Base-by-base conservation (phyloP, 2,797 vertebrate genomes). In the Huso huso region DNA sequence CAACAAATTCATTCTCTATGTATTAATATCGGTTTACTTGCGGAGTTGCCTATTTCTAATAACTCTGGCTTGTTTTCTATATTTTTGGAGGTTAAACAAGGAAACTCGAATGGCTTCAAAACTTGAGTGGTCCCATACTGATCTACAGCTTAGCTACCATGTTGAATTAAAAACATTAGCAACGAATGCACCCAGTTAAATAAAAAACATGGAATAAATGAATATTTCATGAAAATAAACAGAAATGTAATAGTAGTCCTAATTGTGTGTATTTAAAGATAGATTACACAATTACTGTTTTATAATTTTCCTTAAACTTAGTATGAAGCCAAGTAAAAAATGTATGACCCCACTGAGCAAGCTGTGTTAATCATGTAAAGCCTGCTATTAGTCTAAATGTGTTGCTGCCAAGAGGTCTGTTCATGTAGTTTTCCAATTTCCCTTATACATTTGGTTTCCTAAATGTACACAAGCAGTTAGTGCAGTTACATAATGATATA, bases 201-300 rank as follows among this genome's bases (percentile, higher is more conserved):
- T n/a, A 58, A 4, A 18, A 7, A 58, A 58, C 55, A 58, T 58
- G 12, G 55, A n/a, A 58, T 72, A 70, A 61, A 74, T 74, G 23
- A 18, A 71, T 74, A 80, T 82, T 71, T 68, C 62, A 86, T 84
- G 85, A 86, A 86, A 86, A 84, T 15, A 65, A 65, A 65, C 7
- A 18, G 78, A 80, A 18, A 10, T 66, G 62, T 67, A 75, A 37
- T 37, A 37, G 3, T 4, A 37, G 37, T 37, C 37, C 37, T 37
- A 37, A 79, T 80, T 73, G 71, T 82, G 78, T 83, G 74, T 82
- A 79, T 85, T 84, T 80, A 82, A 78, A 71, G 77, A 74, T 75
- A 78, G 62, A 71, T 73, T 77, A 83, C 70, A 81, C 80, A 80
- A 83, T 84, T 71, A 76, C 73, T 82, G 77, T 81, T 84, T 84